Conservation (phyloP, 2,888 invertebrate species). For the Choreutis nemorana region DNA sequence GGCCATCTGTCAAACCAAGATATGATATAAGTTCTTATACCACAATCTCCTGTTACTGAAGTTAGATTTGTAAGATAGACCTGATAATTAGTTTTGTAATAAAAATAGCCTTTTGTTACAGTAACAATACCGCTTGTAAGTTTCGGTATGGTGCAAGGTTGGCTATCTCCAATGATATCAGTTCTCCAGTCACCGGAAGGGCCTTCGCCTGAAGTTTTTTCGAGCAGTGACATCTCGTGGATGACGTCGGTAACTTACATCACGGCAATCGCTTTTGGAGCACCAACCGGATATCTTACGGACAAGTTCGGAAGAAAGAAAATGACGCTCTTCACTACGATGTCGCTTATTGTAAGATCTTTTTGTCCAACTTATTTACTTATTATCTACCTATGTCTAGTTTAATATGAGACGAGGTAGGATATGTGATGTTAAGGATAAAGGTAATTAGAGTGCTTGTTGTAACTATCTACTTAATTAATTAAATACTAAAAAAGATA, state of each 20-base stretch:
- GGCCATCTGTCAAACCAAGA: no score
- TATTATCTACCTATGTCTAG: no score
- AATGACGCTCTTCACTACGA: conserved; percentile 45
- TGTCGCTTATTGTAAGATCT: conserved; percentile 53
- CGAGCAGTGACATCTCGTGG: conserved; percentile 46
- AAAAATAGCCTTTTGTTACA: conserved; percentile 17
- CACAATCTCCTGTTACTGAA: no score
- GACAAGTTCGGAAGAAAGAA: conserved; percentile 48
- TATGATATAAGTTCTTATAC: no score
- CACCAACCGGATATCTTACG: conserved; percentile 52
- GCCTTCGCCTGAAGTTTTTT: conserved; percentile 36
- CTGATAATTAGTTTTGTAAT: not conserved
- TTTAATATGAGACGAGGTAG: no score
- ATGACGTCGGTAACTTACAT: conserved; percentile 53
- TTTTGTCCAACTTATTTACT: no score
- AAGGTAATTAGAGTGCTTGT: no score
- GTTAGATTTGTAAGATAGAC: no score
- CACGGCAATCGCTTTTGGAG: conserved; percentile 50
- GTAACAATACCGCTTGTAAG: conserved; percentile 51
- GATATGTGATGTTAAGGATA: no score
- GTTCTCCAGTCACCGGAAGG: conserved; percentile 38
- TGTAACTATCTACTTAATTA: no score
- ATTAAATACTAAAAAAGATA: no score
- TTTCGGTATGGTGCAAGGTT: conserved; percentile 58
- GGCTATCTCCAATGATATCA: conserved; percentile 56